Base-by-base conservation (phyloP, 2,113 vertebrate genomes). In the Rhynchomys soricoides region DNA sequence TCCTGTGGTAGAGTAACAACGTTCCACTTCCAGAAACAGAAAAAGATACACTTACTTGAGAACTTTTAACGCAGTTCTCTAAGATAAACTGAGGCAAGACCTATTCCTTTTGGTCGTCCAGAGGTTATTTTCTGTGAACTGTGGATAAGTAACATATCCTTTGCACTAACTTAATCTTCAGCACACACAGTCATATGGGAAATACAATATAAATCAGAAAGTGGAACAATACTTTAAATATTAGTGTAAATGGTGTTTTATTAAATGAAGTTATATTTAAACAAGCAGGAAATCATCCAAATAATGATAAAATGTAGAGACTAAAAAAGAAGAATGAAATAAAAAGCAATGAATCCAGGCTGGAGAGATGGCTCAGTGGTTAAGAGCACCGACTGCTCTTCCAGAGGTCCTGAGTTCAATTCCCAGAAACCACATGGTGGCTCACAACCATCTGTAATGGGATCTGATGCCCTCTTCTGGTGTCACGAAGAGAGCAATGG, bases 1-100 rank as follows among this genome's bases (percentile, higher is more conserved):
- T 37, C 3, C 55, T 70, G 34, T 31, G 40, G 40, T 6, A 70
- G 0, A 86, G 21, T 22, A 91, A 71, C 70, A 24, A 77, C 9
- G 11, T 34, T 8, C 6, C 5, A 17, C 12, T 15, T 89, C 74
- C 24, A 94, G 22, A 90, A 96, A 94, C 1, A 96, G 26, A 43
- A 66, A 75, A 64, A 81, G 15, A 59, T 50, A 26, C 48, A 92
- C 34, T 75, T 88, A 70, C 45, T 55, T 34, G 5, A 8, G 29
- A 90, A 90, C 85, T 75, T 74, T 95, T 88, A 94, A 87, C 8
- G 37, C 4, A 77, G 16, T 15, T 88, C 87, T 95, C 40, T 45
- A 92, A 57, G 10, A 90, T 82, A 91, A 87, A 91, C 1, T 81
- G 3, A 90, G 37, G 5, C 1, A 62, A 86, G 89, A 79, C 48